Percentiles rank a stretch among this genome's conserved stretches.
Conservation (phyloP, 2,113 vertebrate species). For the Alces alces region DNA sequence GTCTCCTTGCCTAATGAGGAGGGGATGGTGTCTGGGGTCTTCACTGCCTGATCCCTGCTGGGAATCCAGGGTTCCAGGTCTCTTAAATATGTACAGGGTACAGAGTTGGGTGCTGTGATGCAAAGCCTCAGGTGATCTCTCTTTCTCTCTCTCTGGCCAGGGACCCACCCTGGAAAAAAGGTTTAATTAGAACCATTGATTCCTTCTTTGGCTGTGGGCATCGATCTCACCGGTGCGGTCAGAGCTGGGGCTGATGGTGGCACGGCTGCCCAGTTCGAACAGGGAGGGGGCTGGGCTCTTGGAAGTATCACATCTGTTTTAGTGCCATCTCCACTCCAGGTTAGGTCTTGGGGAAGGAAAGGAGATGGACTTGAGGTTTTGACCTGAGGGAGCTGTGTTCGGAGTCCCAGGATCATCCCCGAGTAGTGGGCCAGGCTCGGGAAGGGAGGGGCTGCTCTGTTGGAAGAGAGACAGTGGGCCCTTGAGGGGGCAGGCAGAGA, state of each 20-base stretch:
- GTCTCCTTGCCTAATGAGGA: not conserved
- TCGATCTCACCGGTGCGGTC: conserved; percentile 46
- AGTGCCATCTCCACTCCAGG: not conserved
- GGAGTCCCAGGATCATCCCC: not conserved
- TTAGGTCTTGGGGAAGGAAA: not conserved
- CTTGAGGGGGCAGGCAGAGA: not conserved
- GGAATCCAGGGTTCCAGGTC: not conserved
- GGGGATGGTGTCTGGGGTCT: not conserved
- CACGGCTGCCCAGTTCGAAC: not conserved
- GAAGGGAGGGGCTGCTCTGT: not conserved
- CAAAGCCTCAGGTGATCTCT: not conserved
- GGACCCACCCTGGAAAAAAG: conserved; percentile 47
- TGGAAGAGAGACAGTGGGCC: not conserved
- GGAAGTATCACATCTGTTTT: not conserved
- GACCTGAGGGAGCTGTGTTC: not conserved
- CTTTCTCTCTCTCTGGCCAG: not conserved
- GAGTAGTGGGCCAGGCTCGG: not conserved
- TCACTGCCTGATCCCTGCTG: not conserved
- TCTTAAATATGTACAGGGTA: not conserved
- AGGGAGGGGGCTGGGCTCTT: not conserved
- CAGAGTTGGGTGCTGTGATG: not conserved
- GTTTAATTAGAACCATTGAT: conserved; percentile 73
- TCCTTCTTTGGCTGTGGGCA: conserved; percentile 50
- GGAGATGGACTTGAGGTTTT: not conserved
- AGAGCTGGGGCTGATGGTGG: not conserved